phyloP scores from a whole-genome alignment of 1,140 invertebrate species.

The Arion vulgaris region DNA sequence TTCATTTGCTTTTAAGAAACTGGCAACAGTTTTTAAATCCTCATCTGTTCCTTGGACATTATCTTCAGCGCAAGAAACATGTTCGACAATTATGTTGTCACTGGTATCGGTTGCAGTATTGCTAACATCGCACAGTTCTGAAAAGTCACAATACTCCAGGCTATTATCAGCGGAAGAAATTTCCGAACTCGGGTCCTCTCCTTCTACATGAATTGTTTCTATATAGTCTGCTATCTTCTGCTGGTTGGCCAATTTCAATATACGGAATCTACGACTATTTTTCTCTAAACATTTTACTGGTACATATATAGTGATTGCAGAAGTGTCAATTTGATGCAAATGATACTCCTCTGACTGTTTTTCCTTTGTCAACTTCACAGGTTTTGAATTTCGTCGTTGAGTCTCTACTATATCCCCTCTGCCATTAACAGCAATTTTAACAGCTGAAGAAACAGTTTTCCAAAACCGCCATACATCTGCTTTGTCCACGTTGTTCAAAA shows the following conservation, averaged over 20 bases:
- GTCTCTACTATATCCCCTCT: conserved; percentile 29
- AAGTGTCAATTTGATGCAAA: conserved; percentile 12
- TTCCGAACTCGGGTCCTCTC: background rate
- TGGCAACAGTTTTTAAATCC: conserved; percentile 12
- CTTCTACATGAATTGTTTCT: background rate
- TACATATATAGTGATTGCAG: conserved; percentile 28
- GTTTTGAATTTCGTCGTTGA: background rate
- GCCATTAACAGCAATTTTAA: conserved; percentile 39
- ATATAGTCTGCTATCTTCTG: conserved; percentile 33
- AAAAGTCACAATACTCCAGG: conserved; percentile 3
- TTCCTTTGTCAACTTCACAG: background rate
- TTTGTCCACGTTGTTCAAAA: conserved; percentile 29
- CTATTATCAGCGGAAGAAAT: background rate
- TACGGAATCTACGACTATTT: background rate
- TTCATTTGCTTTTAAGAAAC: conserved; percentile 4
- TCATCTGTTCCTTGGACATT: background rate
- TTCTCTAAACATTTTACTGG: conserved; percentile 23
- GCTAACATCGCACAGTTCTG: background rate
- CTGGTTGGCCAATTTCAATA: conserved; percentile 35
- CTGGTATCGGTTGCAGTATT: background rate
- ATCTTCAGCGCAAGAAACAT: background rate
- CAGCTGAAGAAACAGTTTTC: conserved; percentile 37
- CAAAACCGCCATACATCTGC: conserved; percentile 33
- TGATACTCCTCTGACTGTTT: conserved; percentile 1
- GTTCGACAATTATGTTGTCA: background rate